phyloP scores from a whole-genome alignment of 2,888 invertebrate genomes.

The Thereva unica region DNA sequence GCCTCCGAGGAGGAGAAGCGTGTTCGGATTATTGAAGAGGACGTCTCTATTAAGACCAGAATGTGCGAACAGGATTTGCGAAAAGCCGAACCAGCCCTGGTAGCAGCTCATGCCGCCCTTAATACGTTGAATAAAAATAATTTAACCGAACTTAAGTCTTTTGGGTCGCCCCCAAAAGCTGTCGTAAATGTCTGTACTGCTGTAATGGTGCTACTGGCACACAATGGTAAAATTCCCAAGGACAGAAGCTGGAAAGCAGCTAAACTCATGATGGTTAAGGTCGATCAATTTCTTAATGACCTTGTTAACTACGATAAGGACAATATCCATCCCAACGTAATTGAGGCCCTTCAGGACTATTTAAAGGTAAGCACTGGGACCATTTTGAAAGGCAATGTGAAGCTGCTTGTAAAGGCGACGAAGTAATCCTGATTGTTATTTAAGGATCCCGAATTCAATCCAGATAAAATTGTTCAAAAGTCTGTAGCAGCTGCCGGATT shows the following conservation, averaged over 20 bases:
- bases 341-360: slow-evolving; percentile 69
- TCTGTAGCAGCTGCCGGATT: slow-evolving; percentile 92
- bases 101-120: slow-evolving; percentile 76
- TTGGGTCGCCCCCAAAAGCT: slow-evolving; percentile 90
- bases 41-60: slow-evolving; percentile 82
- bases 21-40: slow-evolving; percentile 87
- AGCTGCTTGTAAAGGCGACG: not conserved
- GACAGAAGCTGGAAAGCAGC: slow-evolving; percentile 94
- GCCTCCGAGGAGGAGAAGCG: slow-evolving; percentile 87
- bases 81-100: slow-evolving; percentile 89
- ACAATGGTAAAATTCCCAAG: slow-evolving; percentile 84
- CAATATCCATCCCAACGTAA: slow-evolving; percentile 85
- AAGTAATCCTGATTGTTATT: not conserved
- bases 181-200: slow-evolving; percentile 87
- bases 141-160: slow-evolving; percentile 91
- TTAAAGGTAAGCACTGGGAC: slow-evolving; percentile 47
- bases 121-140: slow-evolving; percentile 96
- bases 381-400: not conserved
- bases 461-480: slow-evolving; percentile 82
- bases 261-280: slow-evolving; percentile 87
- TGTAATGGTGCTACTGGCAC: slow-evolving; percentile 82
- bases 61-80: slow-evolving; percentile 88
- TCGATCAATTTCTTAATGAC: slow-evolving; percentile 84
- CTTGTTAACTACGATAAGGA: slow-evolving; percentile 91
- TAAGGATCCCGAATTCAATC: slow-evolving; percentile 77